Base-by-base conservation (phyloP, 2,888 invertebrate genomes). In the Dastarcus helophoroides region DNA sequence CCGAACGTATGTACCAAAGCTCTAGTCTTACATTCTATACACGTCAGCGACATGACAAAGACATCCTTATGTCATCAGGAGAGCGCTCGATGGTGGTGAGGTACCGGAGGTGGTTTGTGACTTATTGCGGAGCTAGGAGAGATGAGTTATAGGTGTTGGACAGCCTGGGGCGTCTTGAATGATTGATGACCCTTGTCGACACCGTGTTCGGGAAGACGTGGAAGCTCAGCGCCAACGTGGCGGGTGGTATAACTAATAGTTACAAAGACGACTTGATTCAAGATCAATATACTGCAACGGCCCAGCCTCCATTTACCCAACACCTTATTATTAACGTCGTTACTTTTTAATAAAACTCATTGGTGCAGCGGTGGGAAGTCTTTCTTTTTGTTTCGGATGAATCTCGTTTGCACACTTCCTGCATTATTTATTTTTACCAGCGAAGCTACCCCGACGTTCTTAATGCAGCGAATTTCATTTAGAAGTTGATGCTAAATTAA, bases 131-230 rank as follows among this genome's bases (percentile, higher is more conserved):
- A 33, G 32, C 31, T 34, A 28, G 31, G 24, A 22, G 39, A 35
- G 36, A 38, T 36, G 37, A 37, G 41, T 38, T 37, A 45, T 51
- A 50, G 48, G 49, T 51, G 52, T 50, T 48, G 47, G 50, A 50
- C 49, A 44, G 50, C 45, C 44, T 6, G 46, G 51, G 51, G 53
- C 48, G 54, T 47, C 49, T 46, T 49, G 45, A n/a, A 59, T 59
- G 59, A 59, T 59, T 58, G 59, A 59, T 59, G 59, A 54, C n/a
- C 42, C 48, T 51, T 58, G 59, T 59, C 57, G 54, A 58, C 59
- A 58, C 53, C 50, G 54, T 58, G 56, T 58, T 17, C n/a, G 19
- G 51, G 50, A 56, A 56, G 57, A 56, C 51, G 53, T 52, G 49
- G 53, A 52, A 52, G 53, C 52, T 47, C 48, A 44, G 46, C 47